Base-by-base conservation (phyloP, 2,797 vertebrate species). In the Tolypeutes matacus region DNA sequence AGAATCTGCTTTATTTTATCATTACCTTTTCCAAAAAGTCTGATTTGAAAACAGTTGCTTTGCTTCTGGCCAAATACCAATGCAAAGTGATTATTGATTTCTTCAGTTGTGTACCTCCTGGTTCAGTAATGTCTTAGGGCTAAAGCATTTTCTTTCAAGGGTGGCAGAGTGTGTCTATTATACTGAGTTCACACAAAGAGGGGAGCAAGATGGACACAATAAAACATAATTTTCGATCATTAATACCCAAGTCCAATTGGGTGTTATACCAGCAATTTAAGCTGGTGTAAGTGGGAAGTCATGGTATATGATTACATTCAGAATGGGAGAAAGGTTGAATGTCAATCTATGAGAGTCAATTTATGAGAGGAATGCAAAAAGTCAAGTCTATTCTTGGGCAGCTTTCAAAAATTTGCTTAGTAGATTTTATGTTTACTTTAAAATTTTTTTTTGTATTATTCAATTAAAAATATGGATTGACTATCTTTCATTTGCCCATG, bases 71-170 rank as follows among this genome's bases (percentile, higher is more conserved):
- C 72, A 93, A 83, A 96, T 95, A 82, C 42, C 21, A 75, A 53
- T 76, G 64, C 75, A 93, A 82, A 90, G 49, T 75, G 73, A 80
- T 67, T 94, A 96, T 89, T 92, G 95, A 97, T 95, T 94, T 75
- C 73, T 73, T 91, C 56, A 70, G 77, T 65, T 89, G 62, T 82
- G 27, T 77, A 62, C 5, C 1, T 25, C 27, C 78, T 62, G 21
- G 58, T 92, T 95, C 18, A 3, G 39, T 92, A 72, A 34, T 96
- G 60, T 80, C 81, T 95, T 60, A 75, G 11, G 77, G 72, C 31
- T 82, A 87, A 83, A 0, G 23, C n/a, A 60, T 83, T 77, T 77
- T 53, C 81, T 89, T 82, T 91, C 42, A 56, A 46, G 31, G 29
- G 72, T 69, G 34, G 81, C 29, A 46, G 29, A 31, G n/a, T 82